Conservation (phyloP, 2,888 invertebrate genomes). For the Silvanus unidentatus region DNA sequence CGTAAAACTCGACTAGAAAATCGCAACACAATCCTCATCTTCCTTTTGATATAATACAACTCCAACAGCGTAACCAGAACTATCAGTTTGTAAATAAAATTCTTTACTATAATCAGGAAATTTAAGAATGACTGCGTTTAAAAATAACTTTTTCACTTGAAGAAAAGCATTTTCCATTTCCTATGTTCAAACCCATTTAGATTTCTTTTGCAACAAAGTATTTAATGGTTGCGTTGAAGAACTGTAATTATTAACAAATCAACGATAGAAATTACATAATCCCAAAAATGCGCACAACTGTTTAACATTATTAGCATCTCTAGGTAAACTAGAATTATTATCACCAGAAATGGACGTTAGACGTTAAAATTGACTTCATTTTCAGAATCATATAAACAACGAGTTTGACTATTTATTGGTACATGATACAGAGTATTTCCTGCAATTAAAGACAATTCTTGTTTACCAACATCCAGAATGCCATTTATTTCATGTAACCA, state of each 20-base stretch:
- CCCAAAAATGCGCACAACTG: slow-evolving; percentile 12
- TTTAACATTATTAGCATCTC: slow-evolving; percentile 8
- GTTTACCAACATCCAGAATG: slow-evolving; percentile 7
- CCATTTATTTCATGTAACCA: slow-evolving; percentile 10
- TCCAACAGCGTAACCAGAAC: slow-evolving; percentile 10
- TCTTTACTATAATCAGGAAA: slow-evolving; percentile 10
- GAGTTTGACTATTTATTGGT: too few species aligned
- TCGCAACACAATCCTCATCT: slow-evolving; percentile 12
- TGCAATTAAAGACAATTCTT: too few species aligned
- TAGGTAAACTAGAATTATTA: too few species aligned
- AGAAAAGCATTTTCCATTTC: slow-evolving; percentile 10
- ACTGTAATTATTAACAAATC: slow-evolving; percentile 12
- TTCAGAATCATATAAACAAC: too few species aligned
- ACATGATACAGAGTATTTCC: too few species aligned
- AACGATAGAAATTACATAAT: slow-evolving; percentile 10
- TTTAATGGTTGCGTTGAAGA: slow-evolving; percentile 6
- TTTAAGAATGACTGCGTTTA: slow-evolving; percentile 8
- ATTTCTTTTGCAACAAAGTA: slow-evolving; percentile 11
- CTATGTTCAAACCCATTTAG: slow-evolving; percentile 9
- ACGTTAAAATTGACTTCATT: too few species aligned
- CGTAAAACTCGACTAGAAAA: slow-evolving; percentile 14
- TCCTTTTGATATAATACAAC: slow-evolving; percentile 13
- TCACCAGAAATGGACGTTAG: too few species aligned
- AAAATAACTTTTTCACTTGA: slow-evolving; percentile 7
- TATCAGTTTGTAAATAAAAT: slow-evolving; percentile 11